A percentile compares a stretch with the other conserved stretches of the same genome.
Conservation (phyloP, 1,140 invertebrate species). For the Cydia amplana region DNA sequence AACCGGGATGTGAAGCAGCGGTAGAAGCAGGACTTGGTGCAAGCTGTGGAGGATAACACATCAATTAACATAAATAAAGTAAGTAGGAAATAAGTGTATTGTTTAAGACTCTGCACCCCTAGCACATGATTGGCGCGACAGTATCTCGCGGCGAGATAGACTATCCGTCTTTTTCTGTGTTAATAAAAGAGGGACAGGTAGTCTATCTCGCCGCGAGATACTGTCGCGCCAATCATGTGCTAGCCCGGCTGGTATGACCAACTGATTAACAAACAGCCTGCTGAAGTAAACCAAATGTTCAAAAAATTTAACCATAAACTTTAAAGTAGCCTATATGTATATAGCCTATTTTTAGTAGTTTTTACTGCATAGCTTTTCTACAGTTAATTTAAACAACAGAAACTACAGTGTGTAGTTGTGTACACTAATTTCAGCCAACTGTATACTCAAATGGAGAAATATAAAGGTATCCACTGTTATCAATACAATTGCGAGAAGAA, state of each 20-base stretch:
- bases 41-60: conserved; percentile 63
- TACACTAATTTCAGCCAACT: not conserved
- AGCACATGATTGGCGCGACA: too few relatives aligned
- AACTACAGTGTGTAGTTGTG: too few relatives aligned
- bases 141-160: too few relatives aligned
- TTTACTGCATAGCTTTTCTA: too few relatives aligned
- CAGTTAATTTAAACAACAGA: too few relatives aligned
- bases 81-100: not conserved
- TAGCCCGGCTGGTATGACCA: too few relatives aligned
- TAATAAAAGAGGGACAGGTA: too few relatives aligned
- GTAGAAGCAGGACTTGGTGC: conserved; percentile 82
- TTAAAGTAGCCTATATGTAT: not conserved
- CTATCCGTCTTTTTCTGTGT: too few relatives aligned
- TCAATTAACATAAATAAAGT: not conserved
- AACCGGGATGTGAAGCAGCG: conserved; percentile 83
- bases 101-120: not conserved
- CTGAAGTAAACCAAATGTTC: not conserved
- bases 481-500: conserved; percentile 13
- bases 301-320: too few relatives aligned
- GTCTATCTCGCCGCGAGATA: too few relatives aligned
- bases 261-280: too few relatives aligned
- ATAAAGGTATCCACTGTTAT: not conserved
- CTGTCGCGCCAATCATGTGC: too few relatives aligned
- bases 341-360: not conserved
- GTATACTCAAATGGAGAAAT: not conserved